Base-by-base conservation (phyloP, 2,888 invertebrate species). In the Phasia obesa region DNA sequence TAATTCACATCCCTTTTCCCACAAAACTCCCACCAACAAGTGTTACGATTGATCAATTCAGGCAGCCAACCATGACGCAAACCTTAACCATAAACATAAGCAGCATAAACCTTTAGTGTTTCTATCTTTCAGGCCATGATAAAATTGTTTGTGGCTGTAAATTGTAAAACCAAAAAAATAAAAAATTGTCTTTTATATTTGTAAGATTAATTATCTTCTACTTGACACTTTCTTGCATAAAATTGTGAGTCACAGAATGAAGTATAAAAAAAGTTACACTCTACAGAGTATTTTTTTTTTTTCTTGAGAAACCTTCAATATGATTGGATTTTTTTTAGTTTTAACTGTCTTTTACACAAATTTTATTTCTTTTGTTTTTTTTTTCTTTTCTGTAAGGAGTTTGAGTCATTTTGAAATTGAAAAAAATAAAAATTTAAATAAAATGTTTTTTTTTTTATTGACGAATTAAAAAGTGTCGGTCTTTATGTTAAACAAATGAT, bases 121-220 rank as follows among this genome's bases (percentile, higher is more conserved):
- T 67, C 1, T 27, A n/a, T 42, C 25, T 35, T 38, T 23, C 17
- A 19, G 31, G 21, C 62, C 53, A 27, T 31, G 38, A 0, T 19
- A 23, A 60, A 21, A 60, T 25, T 59, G 5, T 38, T 35, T 11
- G 4, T 35, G 27, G 27, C 65, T 35, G 57, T 59, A 51, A 51
- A 42, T 57, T 76, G 67, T 76, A 51, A 67, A 31, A 42, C 42
- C 53, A 55, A 55, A 5, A 27, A 47, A 25, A 17, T 5, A 27
- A 47, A 25, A 17, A 42, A 42, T 55, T 47, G 21, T n/a, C 35
- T 69, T 62, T 69, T 47, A 27, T 60, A 60, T 60, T 71, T 76
- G 71, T 71, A 67, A 77, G 76, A 81, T 81, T 77, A 81, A 81
- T 81, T 81, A 73, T 69, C 53, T 49, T 23, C 25, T 31, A 44